These are phyloP conservation scores for Drosophila kambysellisi DNA, from an alignment of 2,888 invertebrate species.

Conservation along the genomic window DNA sequence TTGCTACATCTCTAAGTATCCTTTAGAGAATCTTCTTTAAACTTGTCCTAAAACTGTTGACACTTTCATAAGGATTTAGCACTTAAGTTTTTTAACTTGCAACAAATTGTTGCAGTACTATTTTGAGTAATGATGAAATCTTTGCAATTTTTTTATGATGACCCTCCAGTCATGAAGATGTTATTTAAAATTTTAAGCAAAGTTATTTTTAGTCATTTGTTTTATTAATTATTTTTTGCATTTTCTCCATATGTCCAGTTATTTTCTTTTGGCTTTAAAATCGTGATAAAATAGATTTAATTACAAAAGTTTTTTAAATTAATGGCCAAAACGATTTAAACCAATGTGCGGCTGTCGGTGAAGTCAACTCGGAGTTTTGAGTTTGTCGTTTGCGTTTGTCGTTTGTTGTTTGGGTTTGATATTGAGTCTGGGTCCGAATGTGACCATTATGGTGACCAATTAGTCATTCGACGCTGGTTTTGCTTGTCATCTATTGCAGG, in stretches of 20 bases:
- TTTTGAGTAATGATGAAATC: not conserved
- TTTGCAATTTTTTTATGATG: not conserved
- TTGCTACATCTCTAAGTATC: not conserved
- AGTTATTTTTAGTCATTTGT: not conserved
- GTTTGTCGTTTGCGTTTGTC: not conserved
- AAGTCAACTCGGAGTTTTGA: constrained; percentile 18
- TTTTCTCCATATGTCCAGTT: not conserved
- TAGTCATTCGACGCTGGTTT: constrained; percentile 76
- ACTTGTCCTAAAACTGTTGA: not conserved
- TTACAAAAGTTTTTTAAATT: not conserved
- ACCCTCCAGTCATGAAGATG: too few species aligned
- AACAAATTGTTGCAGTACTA: not conserved
- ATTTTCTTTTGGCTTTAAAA: not conserved
- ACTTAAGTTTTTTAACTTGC: not conserved
- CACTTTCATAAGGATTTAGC: not conserved
- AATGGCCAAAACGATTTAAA: constrained; percentile 1
- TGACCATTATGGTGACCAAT: constrained; percentile 79
- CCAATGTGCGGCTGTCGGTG: constrained; percentile 40
- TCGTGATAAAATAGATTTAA: not conserved
- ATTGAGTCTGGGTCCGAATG: constrained; percentile 39
- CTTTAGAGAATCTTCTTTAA: not conserved
- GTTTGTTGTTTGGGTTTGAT: constrained; percentile 2
- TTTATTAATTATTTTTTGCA: not conserved
- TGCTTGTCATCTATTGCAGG: constrained; percentile 77
- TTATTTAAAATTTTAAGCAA: not conserved